Percentiles rank a stretch among this genome's conserved stretches.
Conservation (phyloP, 2,888 invertebrate species). For the Augiades crinisus region DNA sequence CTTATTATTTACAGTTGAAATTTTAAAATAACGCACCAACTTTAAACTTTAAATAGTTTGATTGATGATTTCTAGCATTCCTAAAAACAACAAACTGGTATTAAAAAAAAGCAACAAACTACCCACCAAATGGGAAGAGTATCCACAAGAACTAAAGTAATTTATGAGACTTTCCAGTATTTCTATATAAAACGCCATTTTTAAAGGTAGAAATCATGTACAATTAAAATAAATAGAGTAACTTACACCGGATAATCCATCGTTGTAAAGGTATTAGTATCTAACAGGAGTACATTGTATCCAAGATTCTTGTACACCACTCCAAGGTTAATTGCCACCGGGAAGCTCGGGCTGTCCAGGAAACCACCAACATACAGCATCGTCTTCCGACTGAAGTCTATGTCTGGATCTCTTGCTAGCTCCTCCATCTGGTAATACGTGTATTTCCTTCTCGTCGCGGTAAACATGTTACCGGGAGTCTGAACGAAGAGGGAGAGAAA, state of each 20-base stretch:
- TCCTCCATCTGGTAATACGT: slow-evolving; percentile 49
- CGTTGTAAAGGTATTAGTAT: slow-evolving; percentile 49
- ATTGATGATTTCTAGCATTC: too few relatives aligned
- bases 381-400: slow-evolving; percentile 46
- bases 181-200: neutral
- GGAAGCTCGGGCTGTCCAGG: slow-evolving; percentile 47
- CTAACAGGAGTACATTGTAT: slow-evolving; percentile 51
- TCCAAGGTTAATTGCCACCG: slow-evolving; percentile 38
- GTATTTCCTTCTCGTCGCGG: slow-evolving; percentile 40
- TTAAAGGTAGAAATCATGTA: too few relatives aligned
- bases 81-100: too few relatives aligned
- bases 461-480: slow-evolving; percentile 33
- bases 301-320: slow-evolving; percentile 43
- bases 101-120: too few relatives aligned
- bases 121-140: too few relatives aligned
- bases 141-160: too few relatives aligned
- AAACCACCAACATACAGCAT: slow-evolving; percentile 53
- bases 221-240: neutral
- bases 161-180: too few relatives aligned
- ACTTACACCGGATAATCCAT: slow-evolving; percentile 56
- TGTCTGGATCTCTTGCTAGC: slow-evolving; percentile 40
- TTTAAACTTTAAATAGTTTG: too few relatives aligned
- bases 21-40: too few relatives aligned
- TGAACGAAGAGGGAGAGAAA: slow-evolving; percentile 45
- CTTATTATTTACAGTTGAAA: too few relatives aligned